Conservation (phyloP, 2,113 vertebrate species). For the Archilochus colubris region DNA sequence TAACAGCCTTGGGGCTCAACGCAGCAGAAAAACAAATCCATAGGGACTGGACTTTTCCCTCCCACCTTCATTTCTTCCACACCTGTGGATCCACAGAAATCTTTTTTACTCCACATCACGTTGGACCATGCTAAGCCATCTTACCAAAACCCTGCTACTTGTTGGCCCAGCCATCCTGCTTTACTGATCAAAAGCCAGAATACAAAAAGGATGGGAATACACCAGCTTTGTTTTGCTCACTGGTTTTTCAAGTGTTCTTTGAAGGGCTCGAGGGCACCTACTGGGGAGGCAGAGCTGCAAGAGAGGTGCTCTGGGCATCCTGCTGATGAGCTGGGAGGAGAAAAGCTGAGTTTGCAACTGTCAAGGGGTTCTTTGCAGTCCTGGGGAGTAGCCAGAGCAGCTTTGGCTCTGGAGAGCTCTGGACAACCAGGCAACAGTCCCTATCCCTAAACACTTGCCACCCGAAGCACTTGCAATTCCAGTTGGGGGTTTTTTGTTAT, state of each 20-base stretch:
- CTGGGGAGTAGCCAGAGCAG: accelerated
- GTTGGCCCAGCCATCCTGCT: neutral
- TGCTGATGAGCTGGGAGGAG: neutral
- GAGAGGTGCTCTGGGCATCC: accelerated
- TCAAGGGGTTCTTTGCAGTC: neutral
- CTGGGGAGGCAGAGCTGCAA: neutral
- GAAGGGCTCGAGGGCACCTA: accelerated
- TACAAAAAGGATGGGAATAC: accelerated
- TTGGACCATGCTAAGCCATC: neutral
- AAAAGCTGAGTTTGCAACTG: neutral
- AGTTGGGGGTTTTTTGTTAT: neutral
- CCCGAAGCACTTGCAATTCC: neutral
- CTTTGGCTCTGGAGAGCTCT: neutral
- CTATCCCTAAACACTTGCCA: neutral
- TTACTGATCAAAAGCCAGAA: accelerated
- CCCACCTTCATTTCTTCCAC: neutral
- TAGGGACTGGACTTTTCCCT: neutral
- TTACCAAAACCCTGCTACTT: neutral
- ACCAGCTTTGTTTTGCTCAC: neutral
- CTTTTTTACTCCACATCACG: accelerated
- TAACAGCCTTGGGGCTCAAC: accelerated
- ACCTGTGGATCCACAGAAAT: neutral
- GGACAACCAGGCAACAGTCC: neutral
- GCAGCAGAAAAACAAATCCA: neutral
- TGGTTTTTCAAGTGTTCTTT: neutral